phyloP scores from a whole-genome alignment of 2,113 vertebrate species.

The Gallinago media region DNA sequence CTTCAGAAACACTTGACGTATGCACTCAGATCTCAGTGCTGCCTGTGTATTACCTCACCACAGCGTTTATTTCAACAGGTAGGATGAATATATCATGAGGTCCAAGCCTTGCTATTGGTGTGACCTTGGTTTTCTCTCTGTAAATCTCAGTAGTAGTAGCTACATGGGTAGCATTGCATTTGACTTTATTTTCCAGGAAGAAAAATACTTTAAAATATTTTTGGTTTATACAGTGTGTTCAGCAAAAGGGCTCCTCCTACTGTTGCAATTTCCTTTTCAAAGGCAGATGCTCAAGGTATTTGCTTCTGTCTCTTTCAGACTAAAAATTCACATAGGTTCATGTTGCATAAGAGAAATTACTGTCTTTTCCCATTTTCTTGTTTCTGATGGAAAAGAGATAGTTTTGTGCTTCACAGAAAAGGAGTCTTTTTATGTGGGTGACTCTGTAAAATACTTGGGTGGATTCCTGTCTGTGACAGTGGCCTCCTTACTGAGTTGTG shows the following conservation, averaged over 20 bases:
- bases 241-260: constrained; percentile 8
- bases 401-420: background rate
- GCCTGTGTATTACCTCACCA: background rate
- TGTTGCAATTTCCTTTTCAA: background rate
- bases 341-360: background rate
- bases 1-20: background rate
- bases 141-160: background rate
- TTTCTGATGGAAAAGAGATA: background rate
- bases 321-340: background rate
- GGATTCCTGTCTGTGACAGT: background rate
- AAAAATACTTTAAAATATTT: background rate
- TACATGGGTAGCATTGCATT: background rate
- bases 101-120: background rate
- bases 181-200: background rate
- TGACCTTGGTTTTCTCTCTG: background rate
- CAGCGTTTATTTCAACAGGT: background rate
- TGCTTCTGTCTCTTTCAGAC: background rate
- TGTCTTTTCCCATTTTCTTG: background rate
- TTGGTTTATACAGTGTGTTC: background rate
- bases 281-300: background rate
- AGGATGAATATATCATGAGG: background rate
- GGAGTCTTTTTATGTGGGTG: background rate
- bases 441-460: background rate
- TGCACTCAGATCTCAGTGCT: background rate
- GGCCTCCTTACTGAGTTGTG: background rate